Base-by-base conservation (phyloP, 1,140 invertebrate genomes). In the Drosophila auraria region DNA sequence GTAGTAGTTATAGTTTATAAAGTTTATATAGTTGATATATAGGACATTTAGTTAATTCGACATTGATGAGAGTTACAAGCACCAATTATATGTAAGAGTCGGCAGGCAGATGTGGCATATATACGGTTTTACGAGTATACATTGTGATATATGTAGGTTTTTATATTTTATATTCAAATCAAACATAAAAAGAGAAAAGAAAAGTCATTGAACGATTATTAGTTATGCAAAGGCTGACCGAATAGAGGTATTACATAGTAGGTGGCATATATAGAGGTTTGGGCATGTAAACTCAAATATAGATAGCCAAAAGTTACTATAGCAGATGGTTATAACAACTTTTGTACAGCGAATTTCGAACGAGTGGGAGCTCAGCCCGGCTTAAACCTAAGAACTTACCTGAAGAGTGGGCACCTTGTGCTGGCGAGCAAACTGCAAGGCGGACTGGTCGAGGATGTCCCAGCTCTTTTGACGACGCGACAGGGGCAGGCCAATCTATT, bases 391-490 rank as follows among this genome's bases (percentile, higher is more conserved):
- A 17, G 3, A 51, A 15, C 68, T 94, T 93, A 97, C 96, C 95
- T 96, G 96, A 89, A 96, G 95, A 14, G 94, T 93, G 20, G 95
- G 94, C 71, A 95, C 95, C 93, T 96, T 96, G 58, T 95, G 94
- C 68, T 95, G 95, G 47, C 94, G 93, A 1, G 96, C 96, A 80
- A 96, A 96, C 50, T 95, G 94, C 61, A 97, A 93, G 1, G 96
- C 96, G 20, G 95, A 95, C 87, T 98, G 97, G 92, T 98, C 97
- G 5, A 98, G 93, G 45, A 98, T 94, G 93, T 98, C 98, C 96
- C 97, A 98, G 2, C 97, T 98, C 92, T 98, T 98, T 94, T 98
- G 97, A n/a, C 97, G 94, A n/a, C 96, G 69, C 40, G 92, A 92
- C 54, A 93, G 56, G 2, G 92, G 83, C 66, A 82, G 82, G 7